Base-by-base conservation (phyloP, 2,888 invertebrate species). In the Nephrotoma appendiculata region DNA sequence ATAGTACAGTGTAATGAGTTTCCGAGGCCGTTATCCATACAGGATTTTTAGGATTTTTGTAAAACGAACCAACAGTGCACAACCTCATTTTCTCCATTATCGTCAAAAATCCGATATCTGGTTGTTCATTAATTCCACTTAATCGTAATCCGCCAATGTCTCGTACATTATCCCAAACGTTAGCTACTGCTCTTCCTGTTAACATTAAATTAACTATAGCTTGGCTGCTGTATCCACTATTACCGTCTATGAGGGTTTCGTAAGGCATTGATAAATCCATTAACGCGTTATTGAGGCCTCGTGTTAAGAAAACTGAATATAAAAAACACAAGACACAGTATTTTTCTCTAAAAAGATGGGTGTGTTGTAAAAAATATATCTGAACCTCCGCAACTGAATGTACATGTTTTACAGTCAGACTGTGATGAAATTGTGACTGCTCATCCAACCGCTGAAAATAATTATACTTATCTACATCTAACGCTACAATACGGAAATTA, bases 21-120 rank as follows among this genome's bases (percentile, higher is more conserved):
- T 98, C 98, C 12, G 98, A 98, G 3, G 96, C 98, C 89, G 98
- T 92, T 0, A 98, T 95, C 98, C 98, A 98, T 45, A 98, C 95
- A 0, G 98, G 97, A 92, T 95, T 95, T 87, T 95, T 95, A 0
- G 98, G 98, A 91, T 97, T 98, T 92, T 98, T 98, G 88, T 96
- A 95, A 92, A 97, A 98, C 71, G 97, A 96, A 2, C 98, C 98
- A 71, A 98, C 98, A 88, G 98, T 98, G 91, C 97, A 97, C 90
- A 97, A 98, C 89, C 98, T 94, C 92, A 98, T 94, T 92, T 98
- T 97, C 91, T 98, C 98, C 93, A 98, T 95, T 84, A 97, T 93
- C 1, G 98, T 97, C 86, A 98, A 94, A 91, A 98, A 98, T 57
- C 98, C 98, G 88, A 98, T 95, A 89, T 95, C 94, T 91, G 97